Evolutionary conservation across 2,797 vertebrate genomes (phyloP).

Genomic region (Amblyopsis hoosieri): DNA sequence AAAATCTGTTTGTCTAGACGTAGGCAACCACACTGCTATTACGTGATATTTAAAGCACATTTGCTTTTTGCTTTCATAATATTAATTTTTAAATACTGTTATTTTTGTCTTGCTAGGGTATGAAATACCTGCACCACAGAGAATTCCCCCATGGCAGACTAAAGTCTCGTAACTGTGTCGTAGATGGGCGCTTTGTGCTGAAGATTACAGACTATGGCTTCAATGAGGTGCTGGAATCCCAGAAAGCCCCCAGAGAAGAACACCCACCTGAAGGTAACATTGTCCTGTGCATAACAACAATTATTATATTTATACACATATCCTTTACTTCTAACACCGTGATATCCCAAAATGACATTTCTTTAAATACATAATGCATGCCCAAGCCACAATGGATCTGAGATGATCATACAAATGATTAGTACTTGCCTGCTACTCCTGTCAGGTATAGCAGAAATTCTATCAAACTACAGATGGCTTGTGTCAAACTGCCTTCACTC

Average conservation of each 20-base stretch:
- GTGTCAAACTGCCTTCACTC: neutral
- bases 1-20: too few relatives aligned
- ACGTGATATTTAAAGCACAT: too few relatives aligned
- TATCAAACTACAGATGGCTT: too few relatives aligned
- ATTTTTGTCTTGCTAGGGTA: slow-evolving; percentile 77
- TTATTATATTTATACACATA: neutral
- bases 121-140: slow-evolving; percentile 90
- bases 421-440: too few relatives aligned
- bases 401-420: too few relatives aligned
- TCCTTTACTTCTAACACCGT: too few relatives aligned
- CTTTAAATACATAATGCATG: too few relatives aligned
- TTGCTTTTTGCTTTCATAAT: too few relatives aligned
- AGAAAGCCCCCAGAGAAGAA: slow-evolving; percentile 77
- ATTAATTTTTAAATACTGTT: neutral
- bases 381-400: too few relatives aligned
- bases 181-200: slow-evolving; percentile 90
- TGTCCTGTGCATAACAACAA: neutral
- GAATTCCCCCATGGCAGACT: slow-evolving; percentile 88
- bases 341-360: too few relatives aligned
- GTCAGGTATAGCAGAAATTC: too few relatives aligned
- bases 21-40: too few relatives aligned
- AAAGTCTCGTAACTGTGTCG: slow-evolving; percentile 92
- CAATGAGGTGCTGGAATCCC: slow-evolving; percentile 84
- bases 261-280: slow-evolving; percentile 80
- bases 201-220: slow-evolving; percentile 93